These are phyloP conservation scores for Lateolabrax maculatus DNA, from an alignment of 2,797 vertebrate species.

Conservation along the genomic window DNA sequence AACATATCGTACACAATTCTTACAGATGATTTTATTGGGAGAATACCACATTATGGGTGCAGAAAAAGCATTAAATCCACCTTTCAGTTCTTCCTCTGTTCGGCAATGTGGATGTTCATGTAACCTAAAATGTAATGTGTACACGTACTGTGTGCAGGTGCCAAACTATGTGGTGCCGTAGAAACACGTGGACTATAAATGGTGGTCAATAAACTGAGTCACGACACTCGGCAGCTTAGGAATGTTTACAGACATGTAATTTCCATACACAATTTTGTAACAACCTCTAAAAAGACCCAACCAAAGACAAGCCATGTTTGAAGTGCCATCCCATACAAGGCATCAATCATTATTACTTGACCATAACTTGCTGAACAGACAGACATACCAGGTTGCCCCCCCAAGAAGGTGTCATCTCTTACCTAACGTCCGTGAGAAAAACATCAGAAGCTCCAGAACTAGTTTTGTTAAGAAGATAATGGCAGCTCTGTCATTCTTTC, in stretches of 20 bases:
- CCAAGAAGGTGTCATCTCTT: neutral
- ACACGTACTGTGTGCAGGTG: no score
- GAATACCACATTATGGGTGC: no score
- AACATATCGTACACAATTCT: no score
- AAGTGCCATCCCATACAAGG: neutral
- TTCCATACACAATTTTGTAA: slow-evolving; percentile 3
- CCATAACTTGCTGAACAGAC: neutral
- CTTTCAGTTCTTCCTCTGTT: no score
- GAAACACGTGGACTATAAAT: neutral
- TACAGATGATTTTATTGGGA: no score
- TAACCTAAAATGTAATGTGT: no score
- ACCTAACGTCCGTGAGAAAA: neutral
- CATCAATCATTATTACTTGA: neutral
- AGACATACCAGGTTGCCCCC: no score
- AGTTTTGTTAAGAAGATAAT: neutral
- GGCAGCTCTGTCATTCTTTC: neutral
- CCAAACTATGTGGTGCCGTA: neutral
- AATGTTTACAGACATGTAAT: neutral
- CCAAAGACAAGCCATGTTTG: neutral
- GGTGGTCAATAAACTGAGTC: neutral
- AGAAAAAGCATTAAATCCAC: no score
- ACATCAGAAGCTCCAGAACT: no score
- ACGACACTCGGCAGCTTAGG: neutral
- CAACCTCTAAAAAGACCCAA: neutral
- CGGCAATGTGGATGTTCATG: no score